Percentiles rank a stretch among this genome's conserved stretches.
Evolutionary conservation across 2,888 invertebrate genomes (phyloP).

Genomic region (Entomobrya proxima): DNA sequence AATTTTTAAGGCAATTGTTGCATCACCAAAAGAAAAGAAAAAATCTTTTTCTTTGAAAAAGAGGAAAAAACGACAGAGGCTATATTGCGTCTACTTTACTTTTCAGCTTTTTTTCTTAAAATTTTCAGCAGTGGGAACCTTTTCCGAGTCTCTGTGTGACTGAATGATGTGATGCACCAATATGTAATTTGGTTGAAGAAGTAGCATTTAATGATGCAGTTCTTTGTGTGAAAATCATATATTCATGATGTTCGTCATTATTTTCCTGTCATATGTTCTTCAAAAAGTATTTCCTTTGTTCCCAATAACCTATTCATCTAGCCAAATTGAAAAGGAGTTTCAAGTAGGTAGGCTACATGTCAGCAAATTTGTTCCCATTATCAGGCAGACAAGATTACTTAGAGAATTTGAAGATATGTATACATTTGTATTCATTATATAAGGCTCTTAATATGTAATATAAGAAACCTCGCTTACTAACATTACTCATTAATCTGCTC

Average conservation of each 20-base stretch:
- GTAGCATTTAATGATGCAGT: conserved; percentile 2
- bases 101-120: neutral
- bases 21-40: conserved; percentile 13
- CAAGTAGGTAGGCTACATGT: neutral
- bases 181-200: neutral
- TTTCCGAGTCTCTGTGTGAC: neutral
- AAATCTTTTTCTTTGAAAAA: conserved; percentile 15
- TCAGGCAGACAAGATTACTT: conserved; percentile 8
- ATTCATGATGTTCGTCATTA: conserved; percentile 7
- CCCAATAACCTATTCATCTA: neutral
- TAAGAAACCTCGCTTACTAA: too few relatives aligned
- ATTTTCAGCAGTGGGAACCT: neutral
- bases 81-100: neutral
- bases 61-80: neutral
- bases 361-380: conserved; percentile 46
- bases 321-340: neutral
- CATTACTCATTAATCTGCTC: too few relatives aligned
- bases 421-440: too few relatives aligned
- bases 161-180: conserved; percentile 2
- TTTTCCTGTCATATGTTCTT: conserved; percentile 29
- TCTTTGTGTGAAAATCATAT: conserved; percentile 12
- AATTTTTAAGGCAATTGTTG: conserved; percentile 41
- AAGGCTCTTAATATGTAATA: too few relatives aligned
- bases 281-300: neutral
- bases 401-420: neutral